Conservation (phyloP, 2,888 invertebrate genomes). For the Brenthis ino region DNA sequence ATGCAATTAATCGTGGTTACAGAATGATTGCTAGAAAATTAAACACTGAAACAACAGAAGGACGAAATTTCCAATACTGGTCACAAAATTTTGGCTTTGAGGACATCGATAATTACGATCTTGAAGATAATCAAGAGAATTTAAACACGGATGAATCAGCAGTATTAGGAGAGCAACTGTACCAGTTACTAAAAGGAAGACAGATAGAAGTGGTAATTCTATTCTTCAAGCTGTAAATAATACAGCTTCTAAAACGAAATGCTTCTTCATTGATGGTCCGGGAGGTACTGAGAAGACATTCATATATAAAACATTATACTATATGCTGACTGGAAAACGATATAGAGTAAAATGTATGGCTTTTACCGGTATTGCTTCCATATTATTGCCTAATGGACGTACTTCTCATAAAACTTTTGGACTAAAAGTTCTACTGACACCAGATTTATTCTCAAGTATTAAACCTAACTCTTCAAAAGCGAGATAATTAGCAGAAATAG, state of each 20-base stretch:
- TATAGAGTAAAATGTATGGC: no score
- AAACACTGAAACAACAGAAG: constrained; percentile 36
- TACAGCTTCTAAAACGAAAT: constrained; percentile 30
- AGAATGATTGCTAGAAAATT: constrained; percentile 36
- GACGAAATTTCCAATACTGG: constrained; percentile 36
- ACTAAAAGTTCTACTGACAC: no score
- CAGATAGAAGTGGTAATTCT: constrained; percentile 31
- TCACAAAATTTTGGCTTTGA: constrained; percentile 36
- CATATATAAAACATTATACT: no score
- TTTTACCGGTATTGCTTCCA: no score
- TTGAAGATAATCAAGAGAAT: constrained; percentile 31
- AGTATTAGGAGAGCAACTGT: constrained; percentile 33
- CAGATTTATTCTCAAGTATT: no score
- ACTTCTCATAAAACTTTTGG: no score
- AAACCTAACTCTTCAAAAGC: no score
- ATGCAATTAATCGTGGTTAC: constrained; percentile 33
- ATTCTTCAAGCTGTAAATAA: constrained; percentile 36
- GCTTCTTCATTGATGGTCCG: constrained; percentile 31
- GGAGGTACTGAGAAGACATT: no score
- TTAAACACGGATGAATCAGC: constrained; percentile 31
- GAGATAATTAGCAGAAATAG: no score
- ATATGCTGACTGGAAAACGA: no score
- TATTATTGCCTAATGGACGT: no score
- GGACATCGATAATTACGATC: constrained; percentile 31
- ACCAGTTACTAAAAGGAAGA: constrained; percentile 33